These are phyloP conservation scores for Hydrozoanthus tunicans DNA, from an alignment of 64 coral and sea anemone genomes.

Conservation along the genomic window DNA sequence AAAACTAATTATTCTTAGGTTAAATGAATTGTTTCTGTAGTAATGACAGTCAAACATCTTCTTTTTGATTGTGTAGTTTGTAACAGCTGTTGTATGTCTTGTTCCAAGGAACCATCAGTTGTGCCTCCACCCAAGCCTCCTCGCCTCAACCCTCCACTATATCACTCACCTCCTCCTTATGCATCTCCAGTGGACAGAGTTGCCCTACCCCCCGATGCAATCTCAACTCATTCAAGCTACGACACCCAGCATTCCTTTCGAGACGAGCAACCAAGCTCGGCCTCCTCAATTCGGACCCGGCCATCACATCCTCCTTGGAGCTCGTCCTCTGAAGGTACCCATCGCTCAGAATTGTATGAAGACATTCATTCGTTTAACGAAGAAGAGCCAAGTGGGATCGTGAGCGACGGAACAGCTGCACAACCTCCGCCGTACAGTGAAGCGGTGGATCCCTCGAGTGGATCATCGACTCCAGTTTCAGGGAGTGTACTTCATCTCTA, in stretches of 20 bases:
- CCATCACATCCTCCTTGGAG: constrained; percentile 31
- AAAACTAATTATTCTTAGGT: no score
- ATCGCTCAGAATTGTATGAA: constrained; percentile 34
- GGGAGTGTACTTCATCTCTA: constrained; percentile 46
- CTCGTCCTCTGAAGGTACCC: constrained; percentile 54
- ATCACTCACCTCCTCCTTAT: constrained; percentile 39
- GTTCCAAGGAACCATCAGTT: background rate
- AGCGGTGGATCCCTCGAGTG: constrained; percentile 27
- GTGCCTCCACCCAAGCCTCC: constrained; percentile 49
- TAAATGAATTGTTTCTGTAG: background rate
- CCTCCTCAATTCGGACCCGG: constrained; percentile 52
- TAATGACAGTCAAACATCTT: background rate
- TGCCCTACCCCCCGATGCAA: background rate
- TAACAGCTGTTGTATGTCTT: background rate
- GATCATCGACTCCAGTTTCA: constrained; percentile 31
- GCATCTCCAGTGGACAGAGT: constrained; percentile 49
- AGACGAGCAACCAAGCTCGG: constrained; percentile 77
- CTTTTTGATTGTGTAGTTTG: background rate
- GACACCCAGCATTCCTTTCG: constrained; percentile 85
- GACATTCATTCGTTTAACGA: constrained; percentile 84
- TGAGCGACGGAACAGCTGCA: background rate
- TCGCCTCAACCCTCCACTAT: background rate
- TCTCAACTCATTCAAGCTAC: constrained; percentile 34
- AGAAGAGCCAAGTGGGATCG: constrained; percentile 78
- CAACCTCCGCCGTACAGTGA: constrained; percentile 39